phyloP scores from a whole-genome alignment of 2,888 invertebrate genomes.

The Drosophila bunnanda region DNA sequence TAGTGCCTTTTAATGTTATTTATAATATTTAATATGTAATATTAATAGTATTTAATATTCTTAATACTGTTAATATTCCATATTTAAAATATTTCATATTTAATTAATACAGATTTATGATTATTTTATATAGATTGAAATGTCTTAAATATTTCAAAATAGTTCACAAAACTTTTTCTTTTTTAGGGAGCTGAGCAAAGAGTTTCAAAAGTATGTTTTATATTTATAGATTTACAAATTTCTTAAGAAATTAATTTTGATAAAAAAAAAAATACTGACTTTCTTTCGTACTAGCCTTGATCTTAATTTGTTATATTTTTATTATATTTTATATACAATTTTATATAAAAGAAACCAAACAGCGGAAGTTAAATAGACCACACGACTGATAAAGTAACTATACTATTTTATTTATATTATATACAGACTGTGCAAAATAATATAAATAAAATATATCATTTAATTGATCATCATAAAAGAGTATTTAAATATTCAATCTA shows the following conservation, averaged over 20 bases:
- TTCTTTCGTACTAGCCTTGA: not conserved
- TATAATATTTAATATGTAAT: not conserved
- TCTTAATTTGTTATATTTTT: not conserved
- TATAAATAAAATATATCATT: not conserved
- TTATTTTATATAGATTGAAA: not conserved
- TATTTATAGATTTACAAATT: not conserved
- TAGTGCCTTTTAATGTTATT: not conserved
- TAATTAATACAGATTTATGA: not conserved
- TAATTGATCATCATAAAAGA: not conserved
- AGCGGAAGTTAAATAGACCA: not conserved
- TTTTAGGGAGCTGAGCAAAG: not conserved
- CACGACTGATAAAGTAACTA: not conserved
- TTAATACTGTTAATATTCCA: too few species aligned
- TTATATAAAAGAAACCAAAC: not conserved
- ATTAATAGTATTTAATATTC: not conserved
- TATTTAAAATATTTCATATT: not conserved
- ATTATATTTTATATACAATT: too few species aligned
- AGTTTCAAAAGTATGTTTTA: too few species aligned
- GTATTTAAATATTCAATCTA: conserved; percentile 2
- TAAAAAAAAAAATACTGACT: not conserved
- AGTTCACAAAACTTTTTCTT: not conserved
- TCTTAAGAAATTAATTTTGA: not conserved
- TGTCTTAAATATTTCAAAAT: not conserved
- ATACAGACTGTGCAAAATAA: not conserved
- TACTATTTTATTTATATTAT: not conserved